A percentile compares a stretch with the other conserved stretches of the same genome.
phyloP scores from a whole-genome alignment of 2,888 invertebrate species.

The Epinotia nisella region DNA sequence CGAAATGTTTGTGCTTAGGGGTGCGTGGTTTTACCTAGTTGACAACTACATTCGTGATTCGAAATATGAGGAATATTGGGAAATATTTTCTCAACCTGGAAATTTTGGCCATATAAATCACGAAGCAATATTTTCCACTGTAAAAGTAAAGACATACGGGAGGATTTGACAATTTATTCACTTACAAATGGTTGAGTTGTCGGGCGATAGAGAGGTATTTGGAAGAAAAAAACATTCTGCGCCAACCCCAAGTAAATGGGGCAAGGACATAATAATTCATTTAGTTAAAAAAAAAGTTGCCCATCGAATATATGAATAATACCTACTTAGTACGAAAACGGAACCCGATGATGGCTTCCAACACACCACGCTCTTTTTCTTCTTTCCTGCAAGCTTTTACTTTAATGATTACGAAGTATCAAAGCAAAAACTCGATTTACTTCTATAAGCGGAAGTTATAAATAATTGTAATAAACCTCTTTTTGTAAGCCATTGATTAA shows the following conservation, averaged over 20 bases:
- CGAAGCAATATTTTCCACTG: not conserved
- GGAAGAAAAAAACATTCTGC: too few relatives aligned
- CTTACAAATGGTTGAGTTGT: too few relatives aligned
- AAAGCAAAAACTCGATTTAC: conserved; percentile 14
- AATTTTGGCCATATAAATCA: not conserved
- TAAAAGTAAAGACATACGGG: not conserved
- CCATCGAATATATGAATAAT: too few relatives aligned
- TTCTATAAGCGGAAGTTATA: conserved; percentile 12
- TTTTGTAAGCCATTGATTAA: not conserved
- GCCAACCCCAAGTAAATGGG: too few relatives aligned
- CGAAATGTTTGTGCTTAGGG: not conserved
- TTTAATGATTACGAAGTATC: conserved; percentile 3
- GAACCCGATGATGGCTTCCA: not conserved
- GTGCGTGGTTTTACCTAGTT: too few relatives aligned
- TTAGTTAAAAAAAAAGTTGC: too few relatives aligned
- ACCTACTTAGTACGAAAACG: too few relatives aligned
- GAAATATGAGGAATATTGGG: too few relatives aligned
- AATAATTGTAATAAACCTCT: not conserved
- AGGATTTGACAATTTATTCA: not conserved
- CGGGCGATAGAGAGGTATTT: too few relatives aligned
- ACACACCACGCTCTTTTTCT: not conserved
- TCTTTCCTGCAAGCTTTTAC: conserved; percentile 6
- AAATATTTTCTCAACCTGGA: not conserved
- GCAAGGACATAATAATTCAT: too few relatives aligned
- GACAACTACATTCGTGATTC: not conserved